These are phyloP conservation scores for Sphyrna mokarran DNA, from an alignment of 2,113 vertebrate species.

Conservation along the genomic window DNA sequence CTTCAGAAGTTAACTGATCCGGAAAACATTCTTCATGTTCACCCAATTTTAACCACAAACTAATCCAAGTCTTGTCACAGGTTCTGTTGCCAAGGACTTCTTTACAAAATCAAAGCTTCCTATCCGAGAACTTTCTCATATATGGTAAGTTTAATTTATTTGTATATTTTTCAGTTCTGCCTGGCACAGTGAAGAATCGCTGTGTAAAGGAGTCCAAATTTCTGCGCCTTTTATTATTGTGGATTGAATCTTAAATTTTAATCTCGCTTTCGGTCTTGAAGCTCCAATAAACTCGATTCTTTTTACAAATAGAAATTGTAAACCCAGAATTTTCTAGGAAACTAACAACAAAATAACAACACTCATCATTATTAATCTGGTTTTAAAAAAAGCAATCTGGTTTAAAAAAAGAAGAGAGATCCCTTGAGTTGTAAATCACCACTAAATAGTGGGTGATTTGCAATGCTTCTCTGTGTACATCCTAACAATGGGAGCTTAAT, in stretches of 20 bases:
- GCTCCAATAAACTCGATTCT: neutral
- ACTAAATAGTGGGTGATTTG: neutral
- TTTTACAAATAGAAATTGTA: neutral
- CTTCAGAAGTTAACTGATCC: neutral
- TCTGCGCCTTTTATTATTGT: neutral
- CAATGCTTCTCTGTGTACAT: neutral
- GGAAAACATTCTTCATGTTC: neutral
- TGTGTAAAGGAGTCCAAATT: neutral
- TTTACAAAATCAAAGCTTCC: slow-evolving; percentile 97
- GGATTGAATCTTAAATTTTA: neutral
- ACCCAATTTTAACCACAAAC: neutral
- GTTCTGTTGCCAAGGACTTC: slow-evolving; percentile 88
- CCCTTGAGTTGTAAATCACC: neutral
- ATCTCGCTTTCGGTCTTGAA: neutral
- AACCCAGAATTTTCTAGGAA: neutral
- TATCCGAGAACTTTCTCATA: slow-evolving; percentile 90
- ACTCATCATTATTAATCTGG: neutral
- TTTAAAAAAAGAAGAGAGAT: neutral
- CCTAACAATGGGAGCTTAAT: no score
- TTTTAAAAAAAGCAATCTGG: neutral
- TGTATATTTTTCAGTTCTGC: neutral
- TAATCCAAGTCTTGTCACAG: slow-evolving; percentile 48
- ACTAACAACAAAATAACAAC: neutral
- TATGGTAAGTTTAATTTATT: slow-evolving; percentile 70
- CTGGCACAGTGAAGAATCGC: neutral